Conservation (phyloP, 2,113 vertebrate genomes). For the Brachypodius melanocephalos region DNA sequence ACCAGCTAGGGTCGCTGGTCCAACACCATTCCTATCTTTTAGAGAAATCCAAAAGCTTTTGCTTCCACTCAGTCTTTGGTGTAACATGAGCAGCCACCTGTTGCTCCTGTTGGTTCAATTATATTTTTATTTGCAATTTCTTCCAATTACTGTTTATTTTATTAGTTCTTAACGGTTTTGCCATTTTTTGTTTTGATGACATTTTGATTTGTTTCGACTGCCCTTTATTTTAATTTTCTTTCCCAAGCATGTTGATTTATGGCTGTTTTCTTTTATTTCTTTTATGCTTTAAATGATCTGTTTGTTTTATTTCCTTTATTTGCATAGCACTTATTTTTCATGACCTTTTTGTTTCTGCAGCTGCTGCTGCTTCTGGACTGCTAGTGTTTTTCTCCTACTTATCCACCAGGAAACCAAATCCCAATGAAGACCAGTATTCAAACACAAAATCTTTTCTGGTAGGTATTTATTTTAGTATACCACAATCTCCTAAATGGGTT, state of each 20-base stretch:
- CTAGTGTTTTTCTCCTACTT: not conserved
- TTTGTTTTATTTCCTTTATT: conserved; percentile 55
- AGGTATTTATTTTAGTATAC: not conserved
- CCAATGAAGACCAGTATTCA: not conserved
- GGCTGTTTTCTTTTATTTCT: not conserved
- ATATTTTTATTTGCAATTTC: conserved; percentile 27
- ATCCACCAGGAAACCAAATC: not conserved
- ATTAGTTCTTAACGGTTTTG: conserved; percentile 7
- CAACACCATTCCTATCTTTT: not conserved
- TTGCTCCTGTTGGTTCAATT: not conserved
- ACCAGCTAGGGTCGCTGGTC: not conserved
- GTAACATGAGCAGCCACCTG: not conserved
- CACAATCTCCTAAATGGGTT: not conserved
- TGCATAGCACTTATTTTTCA: conserved; percentile 55
- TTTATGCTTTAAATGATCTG: conserved; percentile 45
- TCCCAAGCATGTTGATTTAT: not conserved
- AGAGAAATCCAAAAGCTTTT: not conserved
- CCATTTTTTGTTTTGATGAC: not conserved
- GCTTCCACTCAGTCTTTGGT: not conserved
- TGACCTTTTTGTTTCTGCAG: conserved; percentile 58
- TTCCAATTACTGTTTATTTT: conserved; percentile 16
- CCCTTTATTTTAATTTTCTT: conserved; percentile 41
- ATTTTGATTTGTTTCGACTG: conserved; percentile 44
- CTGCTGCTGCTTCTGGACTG: conserved; percentile 29
- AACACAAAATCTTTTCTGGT: not conserved